Evolutionary conservation across 2,797 vertebrate species (phyloP).

Genomic region (Tokudaia tokunoshimensis): DNA sequence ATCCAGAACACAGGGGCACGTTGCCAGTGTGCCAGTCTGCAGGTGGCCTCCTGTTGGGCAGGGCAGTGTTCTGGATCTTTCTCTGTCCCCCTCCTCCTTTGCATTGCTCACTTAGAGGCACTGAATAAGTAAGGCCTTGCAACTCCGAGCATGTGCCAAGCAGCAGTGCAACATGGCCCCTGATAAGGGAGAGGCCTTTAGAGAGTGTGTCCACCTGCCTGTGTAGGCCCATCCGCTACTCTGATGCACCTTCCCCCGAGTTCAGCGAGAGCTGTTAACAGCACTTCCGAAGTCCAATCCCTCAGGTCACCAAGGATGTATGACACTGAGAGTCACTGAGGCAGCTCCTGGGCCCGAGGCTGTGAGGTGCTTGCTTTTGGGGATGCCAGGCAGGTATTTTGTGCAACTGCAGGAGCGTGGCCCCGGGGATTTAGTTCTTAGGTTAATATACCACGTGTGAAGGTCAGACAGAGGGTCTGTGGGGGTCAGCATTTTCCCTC

Average conservation of each 20-base stretch:
- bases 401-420: background rate
- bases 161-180: too few relatives aligned
- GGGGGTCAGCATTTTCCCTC: background rate
- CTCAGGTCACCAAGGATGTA: background rate
- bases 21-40: too few relatives aligned
- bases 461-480: background rate
- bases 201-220: background rate
- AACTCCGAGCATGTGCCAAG: background rate
- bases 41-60: too few relatives aligned
- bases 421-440: background rate
- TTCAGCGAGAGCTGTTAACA: background rate
- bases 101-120: background rate
- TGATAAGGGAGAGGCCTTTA: too few relatives aligned
- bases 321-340: background rate
- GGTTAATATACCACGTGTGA: accelerated
- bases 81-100: background rate
- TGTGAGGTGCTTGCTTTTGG: background rate
- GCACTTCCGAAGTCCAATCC: background rate
- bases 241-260: background rate
- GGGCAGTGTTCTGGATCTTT: background rate
- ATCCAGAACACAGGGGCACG: background rate
- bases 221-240: background rate
- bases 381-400: background rate
- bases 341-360: background rate
- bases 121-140: background rate